A percentile compares a stretch with the other conserved stretches of the same genome.
phyloP scores from a whole-genome alignment of 2,797 vertebrate species.

The Labroides dimidiatus region DNA sequence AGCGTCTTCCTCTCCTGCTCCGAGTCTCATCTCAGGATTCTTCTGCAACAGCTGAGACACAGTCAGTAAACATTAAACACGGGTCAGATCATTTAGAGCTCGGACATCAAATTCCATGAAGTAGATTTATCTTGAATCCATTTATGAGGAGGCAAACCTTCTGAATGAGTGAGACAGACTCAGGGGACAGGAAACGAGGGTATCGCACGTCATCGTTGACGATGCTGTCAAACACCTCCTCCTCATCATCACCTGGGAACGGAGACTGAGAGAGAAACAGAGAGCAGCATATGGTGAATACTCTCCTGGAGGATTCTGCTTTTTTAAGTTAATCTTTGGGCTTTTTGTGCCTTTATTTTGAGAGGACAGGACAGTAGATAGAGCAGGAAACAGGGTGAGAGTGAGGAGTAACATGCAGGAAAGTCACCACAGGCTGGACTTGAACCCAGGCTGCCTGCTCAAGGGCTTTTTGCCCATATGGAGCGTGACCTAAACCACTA shows the following conservation, averaged over 20 bases:
- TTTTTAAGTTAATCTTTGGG: too few species aligned
- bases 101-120: not conserved
- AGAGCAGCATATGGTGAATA: not conserved
- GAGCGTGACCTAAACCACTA: too few species aligned
- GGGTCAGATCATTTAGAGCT: not conserved
- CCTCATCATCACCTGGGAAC: constrained; percentile 95
- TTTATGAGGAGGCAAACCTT: constrained; percentile 81
- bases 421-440: too few species aligned
- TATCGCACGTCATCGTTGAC: constrained; percentile 91
- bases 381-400: too few species aligned
- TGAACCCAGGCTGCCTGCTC: too few species aligned
- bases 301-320: too few species aligned
- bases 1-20: constrained; percentile 89
- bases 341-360: too few species aligned
- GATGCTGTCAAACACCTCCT: constrained; percentile 97
- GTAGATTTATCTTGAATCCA: too few species aligned
- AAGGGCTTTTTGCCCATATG: too few species aligned
- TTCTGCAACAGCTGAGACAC: constrained; percentile 90
- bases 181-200: constrained; percentile 88
- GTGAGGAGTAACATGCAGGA: too few species aligned
- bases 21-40: constrained; percentile 89
- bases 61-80: not conserved
- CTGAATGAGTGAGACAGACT: constrained; percentile 87
- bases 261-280: constrained; percentile 85
- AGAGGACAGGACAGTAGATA: too few species aligned